Evolutionary conservation across 2,888 invertebrate species (phyloP), one percentile per base, ranked within the genome.

Genomic region (Calliphora vomitoria): DNA sequence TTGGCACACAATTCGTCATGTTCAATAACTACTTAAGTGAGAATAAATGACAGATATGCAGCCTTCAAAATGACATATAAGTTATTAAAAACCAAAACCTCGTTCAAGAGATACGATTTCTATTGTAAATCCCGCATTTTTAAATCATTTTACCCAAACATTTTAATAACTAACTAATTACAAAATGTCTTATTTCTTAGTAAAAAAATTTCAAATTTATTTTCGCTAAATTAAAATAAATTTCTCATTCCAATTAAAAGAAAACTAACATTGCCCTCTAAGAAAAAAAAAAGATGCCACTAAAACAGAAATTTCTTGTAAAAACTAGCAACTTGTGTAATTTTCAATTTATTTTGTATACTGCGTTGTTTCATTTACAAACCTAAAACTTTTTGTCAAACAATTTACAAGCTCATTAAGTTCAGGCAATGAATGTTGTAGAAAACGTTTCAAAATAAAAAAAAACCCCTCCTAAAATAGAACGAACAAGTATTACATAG

Each of bases 341-440:
- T 75, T 76, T 82, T 62, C 69, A 62, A 62, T 69, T 76, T 76
- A 53, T 69, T 82, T 60, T 76, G 4, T 13, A 41, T 10, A 20
- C 8, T 44, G 25, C 10, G 20, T 35, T 71, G 20, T 35, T 71
- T 38, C 20, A 71, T 55, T 44, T 53, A 11, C 8, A 66, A 74
- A 74, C 20, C 53, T n/a, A 74, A 78, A 83, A 78, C 71, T 83
- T 78, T 41, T 78, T 55, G 76, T 79, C 74, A 74, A 58, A 53
- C 79, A 74, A 80, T 85, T 85, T 80, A 20, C 74, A 74, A 60
- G 66, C 68, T 84, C 84, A 84, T 84, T 84, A 79, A 20, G 35
- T 79, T 38, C 64, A 50, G 79, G 79, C 79, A 79, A 35, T 74
- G 72, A 79, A 47, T 60, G 60, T 38, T 38, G 31, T 35, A 38